Base-by-base conservation (phyloP, 2,888 invertebrate genomes). In the Scaptomyza polygonia region DNA sequence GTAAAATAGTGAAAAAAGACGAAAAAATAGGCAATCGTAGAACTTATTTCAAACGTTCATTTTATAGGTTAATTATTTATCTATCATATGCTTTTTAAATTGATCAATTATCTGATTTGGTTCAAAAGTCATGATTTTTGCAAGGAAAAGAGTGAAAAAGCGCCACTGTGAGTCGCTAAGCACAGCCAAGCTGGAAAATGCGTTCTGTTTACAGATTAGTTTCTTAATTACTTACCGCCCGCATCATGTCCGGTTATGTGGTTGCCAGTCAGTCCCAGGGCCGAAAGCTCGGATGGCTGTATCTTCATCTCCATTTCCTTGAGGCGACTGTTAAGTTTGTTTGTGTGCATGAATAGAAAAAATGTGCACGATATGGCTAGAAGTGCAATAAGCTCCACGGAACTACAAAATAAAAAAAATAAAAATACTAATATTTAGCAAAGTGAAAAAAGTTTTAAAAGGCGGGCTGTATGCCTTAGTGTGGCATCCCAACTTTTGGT, bases 301-400 rank as follows among this genome's bases (percentile, higher is more conserved):
- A 96, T 93, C 89, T 94, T 94, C 51, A 95, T 94, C 91, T 96
- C 95, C 95, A 96, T 96, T 91, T 96, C 95, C 71, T 94, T 94
- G 73, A 97, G 93, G 90, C 95, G 95, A 69, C 95, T 95, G 92
- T 95, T 96, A 67, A 97, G 93, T 90, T 96, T 96, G 80, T 96
- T 93, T 52, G 96, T 97, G 93, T 97, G 97, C 75, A 97, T 93
- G 92, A 96, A 96, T 84, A 97, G 94, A 92, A 97, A 96, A 86
- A 97, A 92, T 1, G 96, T 96, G 86, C 96, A 95, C 47, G 96
- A 96, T 71, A 97, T 94, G 32, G 96, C 96, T 88, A 96, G 93
- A 72, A 97, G 92, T 16, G 97, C 96, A 79, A 97, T 95, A 88
- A 97, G 93, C 92, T 97, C 96, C 88, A 96, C 96, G 58, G 96